phyloP scores from a whole-genome alignment of 2,888 invertebrate species.

The Andrena flavipes region DNA sequence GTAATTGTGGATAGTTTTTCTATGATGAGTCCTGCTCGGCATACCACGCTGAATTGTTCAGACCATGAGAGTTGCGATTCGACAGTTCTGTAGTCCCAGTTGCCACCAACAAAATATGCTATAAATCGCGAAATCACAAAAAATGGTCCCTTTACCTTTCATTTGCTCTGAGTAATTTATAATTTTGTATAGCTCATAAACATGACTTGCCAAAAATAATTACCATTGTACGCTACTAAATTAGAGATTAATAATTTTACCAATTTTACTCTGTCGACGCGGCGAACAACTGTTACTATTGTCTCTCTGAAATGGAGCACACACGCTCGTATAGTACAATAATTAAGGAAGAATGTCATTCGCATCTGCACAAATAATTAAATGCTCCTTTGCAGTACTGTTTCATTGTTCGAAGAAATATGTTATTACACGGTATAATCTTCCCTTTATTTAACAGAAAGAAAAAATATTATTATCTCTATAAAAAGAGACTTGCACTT shows the following conservation, averaged over 20 bases:
- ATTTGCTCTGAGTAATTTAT: neutral
- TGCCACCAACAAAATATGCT: too few species aligned
- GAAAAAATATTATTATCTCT: conserved; percentile 48
- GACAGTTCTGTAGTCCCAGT: too few species aligned
- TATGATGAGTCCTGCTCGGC: too few species aligned
- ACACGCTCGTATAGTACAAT: conserved; percentile 38
- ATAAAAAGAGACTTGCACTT: conserved; percentile 13
- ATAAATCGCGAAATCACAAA: too few species aligned
- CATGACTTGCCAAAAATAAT: neutral
- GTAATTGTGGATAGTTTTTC: too few species aligned
- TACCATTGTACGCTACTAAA: conserved; percentile 4
- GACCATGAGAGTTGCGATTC: too few species aligned
- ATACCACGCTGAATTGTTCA: too few species aligned
- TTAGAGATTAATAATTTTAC: conserved; percentile 9
- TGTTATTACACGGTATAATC: conserved; percentile 23
- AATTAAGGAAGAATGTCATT: conserved; percentile 49
- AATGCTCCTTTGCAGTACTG: conserved; percentile 26
- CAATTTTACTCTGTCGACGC: conserved; percentile 8
- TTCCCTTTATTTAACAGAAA: conserved; percentile 33
- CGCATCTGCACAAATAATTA: conserved; percentile 53
- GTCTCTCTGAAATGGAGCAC: conserved; percentile 37
- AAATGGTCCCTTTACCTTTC: too few species aligned
- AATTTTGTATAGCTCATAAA: neutral
- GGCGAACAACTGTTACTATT: conserved; percentile 53
- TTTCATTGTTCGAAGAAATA: conserved; percentile 40